Evolutionary conservation across 2,113 vertebrate species (phyloP).

Genomic region (Oreochromis spilurus): DNA sequence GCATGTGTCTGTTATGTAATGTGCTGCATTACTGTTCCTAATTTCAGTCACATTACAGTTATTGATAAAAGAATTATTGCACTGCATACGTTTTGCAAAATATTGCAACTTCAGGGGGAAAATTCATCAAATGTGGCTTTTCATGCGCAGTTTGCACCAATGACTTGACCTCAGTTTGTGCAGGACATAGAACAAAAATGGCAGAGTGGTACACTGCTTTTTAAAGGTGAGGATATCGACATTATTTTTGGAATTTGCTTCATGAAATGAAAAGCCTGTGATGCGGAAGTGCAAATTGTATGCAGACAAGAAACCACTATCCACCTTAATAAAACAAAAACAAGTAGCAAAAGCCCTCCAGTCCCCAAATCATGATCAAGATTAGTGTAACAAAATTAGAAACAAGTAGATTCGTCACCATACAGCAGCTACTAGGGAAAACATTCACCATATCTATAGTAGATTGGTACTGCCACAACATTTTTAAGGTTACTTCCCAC

Average conservation of each 20-base stretch:
- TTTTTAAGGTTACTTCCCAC: not conserved
- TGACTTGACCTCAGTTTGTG: not conserved
- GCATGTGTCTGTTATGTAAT: rapidly evolving
- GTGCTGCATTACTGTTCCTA: not conserved
- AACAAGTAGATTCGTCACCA: not conserved
- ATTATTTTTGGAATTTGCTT: not conserved
- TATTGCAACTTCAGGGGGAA: rapidly evolving
- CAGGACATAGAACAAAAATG: not conserved
- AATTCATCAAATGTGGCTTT: rapidly evolving
- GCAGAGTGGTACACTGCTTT: rapidly evolving
- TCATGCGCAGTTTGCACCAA: not conserved
- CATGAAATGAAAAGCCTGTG: not conserved
- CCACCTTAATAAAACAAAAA: not conserved
- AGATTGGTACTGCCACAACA: not conserved
- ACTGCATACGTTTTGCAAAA: not conserved
- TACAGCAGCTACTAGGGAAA: not conserved
- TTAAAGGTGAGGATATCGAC: not conserved
- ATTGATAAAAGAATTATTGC: not conserved
- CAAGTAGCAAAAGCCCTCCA: not conserved
- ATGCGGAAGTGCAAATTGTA: not conserved
- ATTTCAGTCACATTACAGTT: not conserved
- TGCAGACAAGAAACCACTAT: not conserved
- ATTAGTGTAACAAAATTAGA: not conserved
- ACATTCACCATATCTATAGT: not conserved
- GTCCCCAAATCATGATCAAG: not conserved